These are phyloP conservation scores for Pangasius krempfi DNA, from an alignment of 2,797 vertebrate genomes.

Conservation along the genomic window DNA sequence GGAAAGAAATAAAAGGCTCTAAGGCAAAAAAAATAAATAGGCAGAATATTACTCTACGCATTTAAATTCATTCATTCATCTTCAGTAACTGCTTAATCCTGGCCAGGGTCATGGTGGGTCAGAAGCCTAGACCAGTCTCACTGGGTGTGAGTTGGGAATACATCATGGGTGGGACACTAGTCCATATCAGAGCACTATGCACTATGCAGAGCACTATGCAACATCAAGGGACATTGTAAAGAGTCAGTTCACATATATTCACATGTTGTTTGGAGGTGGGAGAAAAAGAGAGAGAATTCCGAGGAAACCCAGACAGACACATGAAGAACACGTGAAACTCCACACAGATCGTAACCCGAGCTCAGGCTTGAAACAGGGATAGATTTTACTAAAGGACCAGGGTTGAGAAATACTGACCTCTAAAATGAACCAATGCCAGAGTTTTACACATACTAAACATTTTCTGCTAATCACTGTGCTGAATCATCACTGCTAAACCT, in stretches of 20 bases:
- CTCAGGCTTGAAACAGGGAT: not conserved
- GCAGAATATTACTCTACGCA: not conserved
- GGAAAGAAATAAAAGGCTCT: not conserved
- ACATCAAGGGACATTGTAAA: not conserved
- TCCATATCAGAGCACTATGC: not conserved
- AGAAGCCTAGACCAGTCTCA: not conserved
- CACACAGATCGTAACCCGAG: not conserved
- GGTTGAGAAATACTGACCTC: not conserved
- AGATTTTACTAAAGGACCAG: not conserved
- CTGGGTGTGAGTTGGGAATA: not conserved
- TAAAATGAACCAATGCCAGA: not conserved
- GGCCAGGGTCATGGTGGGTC: not conserved
- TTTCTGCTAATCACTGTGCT: conserved; percentile 14
- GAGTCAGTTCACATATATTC: not conserved
- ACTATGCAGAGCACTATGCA: not conserved
- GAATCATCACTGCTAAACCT: conserved; percentile 1
- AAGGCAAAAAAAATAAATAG: not conserved
- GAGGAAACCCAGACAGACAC: not conserved
- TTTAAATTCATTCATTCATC: not conserved
- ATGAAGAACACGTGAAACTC: not conserved
- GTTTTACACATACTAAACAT: not conserved
- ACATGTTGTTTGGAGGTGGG: not conserved
- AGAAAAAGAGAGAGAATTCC: not conserved
- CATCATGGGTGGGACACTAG: not conserved
- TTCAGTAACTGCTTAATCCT: not conserved